Conservation (phyloP, 2,113 vertebrate genomes). For the Ascaphus truei region DNA sequence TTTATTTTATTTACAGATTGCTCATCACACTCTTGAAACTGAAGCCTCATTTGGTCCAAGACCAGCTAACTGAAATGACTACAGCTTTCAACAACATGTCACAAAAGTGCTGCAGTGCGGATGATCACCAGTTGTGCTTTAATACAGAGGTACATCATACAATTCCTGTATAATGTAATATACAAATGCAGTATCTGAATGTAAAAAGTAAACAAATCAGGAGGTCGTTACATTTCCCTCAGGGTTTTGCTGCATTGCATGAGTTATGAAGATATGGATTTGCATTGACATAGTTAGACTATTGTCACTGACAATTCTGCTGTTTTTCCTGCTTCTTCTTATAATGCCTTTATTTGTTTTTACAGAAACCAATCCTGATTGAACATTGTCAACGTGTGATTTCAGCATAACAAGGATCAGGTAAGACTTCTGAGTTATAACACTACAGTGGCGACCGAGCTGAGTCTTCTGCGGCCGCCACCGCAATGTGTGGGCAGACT, state of each 20-base stretch:
- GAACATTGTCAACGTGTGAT: neutral
- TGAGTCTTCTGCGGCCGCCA: no score
- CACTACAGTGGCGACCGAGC: no score
- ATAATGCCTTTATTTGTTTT: neutral
- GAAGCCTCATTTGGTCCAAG: slow-evolving; percentile 36
- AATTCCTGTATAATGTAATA: neutral
- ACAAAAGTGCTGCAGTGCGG: slow-evolving; percentile 42
- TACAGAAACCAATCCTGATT: neutral
- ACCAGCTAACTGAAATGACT: slow-evolving; percentile 21
- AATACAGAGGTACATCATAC: slow-evolving; percentile 45
- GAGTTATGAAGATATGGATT: no score
- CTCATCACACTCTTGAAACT: slow-evolving; percentile 49
- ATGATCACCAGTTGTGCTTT: slow-evolving; percentile 17
- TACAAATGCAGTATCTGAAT: no score
- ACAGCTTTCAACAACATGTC: slow-evolving; percentile 20
- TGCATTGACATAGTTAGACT: neutral
- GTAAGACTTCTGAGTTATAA: neutral
- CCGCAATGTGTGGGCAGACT: no score
- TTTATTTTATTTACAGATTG: slow-evolving; percentile 44
- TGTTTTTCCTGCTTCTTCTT: neutral
- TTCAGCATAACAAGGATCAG: neutral
- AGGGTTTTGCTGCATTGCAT: no score
- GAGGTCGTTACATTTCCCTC: no score
- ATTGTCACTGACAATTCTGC: neutral
- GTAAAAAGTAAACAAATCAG: no score